These are phyloP conservation scores for Colletes gigas DNA, from an alignment of 1,140 invertebrate genomes.

Conservation along the genomic window DNA sequence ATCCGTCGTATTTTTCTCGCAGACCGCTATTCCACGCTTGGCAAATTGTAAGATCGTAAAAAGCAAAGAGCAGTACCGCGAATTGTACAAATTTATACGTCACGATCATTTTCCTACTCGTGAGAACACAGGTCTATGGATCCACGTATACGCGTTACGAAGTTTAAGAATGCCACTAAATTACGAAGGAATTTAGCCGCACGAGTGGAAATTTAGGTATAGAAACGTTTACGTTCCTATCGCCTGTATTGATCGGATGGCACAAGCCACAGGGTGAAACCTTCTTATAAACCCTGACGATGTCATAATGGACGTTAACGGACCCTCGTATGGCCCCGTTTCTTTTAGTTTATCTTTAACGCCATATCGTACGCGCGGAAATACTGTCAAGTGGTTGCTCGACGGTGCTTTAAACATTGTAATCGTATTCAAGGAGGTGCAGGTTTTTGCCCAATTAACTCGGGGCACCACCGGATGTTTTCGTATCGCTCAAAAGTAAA, in stretches of 20 bases:
- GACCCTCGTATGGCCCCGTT: conserved; percentile 65
- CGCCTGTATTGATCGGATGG: neutral
- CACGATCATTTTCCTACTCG: neutral
- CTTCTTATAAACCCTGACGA: conserved; percentile 69
- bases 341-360: conserved; percentile 65
- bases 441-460: conserved; percentile 60
- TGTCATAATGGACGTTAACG: conserved; percentile 58
- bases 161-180: neutral
- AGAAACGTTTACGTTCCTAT: neutral
- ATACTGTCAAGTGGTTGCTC: conserved; percentile 62
- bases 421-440: conserved; percentile 62
- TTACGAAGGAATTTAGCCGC: neutral
- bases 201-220: neutral
- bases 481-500: conserved; percentile 44
- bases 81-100: neutral
- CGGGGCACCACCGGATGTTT: conserved; percentile 7
- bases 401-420: conserved; percentile 43
- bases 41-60: neutral
- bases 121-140: neutral
- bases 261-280: neutral
- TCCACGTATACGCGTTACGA: neutral
- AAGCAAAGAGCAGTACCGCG: neutral
- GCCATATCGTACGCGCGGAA: conserved; percentile 70
- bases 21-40: conserved; percentile 66
- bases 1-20: conserved; percentile 76